Evolutionary conservation across 2,888 invertebrate genomes (phyloP), one percentile per base, ranked within the genome.

Genomic region (Lacanobia wlatinum): DNA sequence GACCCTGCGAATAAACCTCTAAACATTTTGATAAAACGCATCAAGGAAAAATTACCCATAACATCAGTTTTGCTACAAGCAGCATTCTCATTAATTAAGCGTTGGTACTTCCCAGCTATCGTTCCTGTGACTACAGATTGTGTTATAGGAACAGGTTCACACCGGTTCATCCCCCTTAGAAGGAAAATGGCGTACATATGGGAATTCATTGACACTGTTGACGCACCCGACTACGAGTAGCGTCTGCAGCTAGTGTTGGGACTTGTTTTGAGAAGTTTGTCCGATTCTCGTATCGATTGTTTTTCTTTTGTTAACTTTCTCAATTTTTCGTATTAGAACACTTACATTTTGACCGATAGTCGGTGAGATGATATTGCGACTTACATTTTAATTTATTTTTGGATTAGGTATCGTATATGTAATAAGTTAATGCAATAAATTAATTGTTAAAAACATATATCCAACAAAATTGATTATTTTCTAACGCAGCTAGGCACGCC

Each of bases 121-220:
- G n/a, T 56, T 34, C n/a, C 43, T 50, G 50, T 38, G 21, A 23
- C 28, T 60, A 38, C 50, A 58, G 18, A 50, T 38, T 23, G 52
- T 64, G 2, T 67, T 40, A 18, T n/a, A 16, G 12, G 52, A 66
- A 67, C 64, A 40, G 64, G 60, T 73, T 59, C 12, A 21, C n/a
- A 52, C 10, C 38, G 64, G 73, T 75, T 73, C 70, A 55, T 74
- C 56, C 68, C 62, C 58, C 46, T 69, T 21, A 34, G 16, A 34
- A 74, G 67, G 56, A 56, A 72, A 76, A 70, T 40, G 10, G 10
- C 7, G n/a, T 38, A 21, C 7, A 43, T 16, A 43, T 40, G n/a
- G 59, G 61, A 60, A 72, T 66, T 76, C 8, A 68, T 46, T 28
- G 53, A 16, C 10, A 5, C 46, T 52, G 14, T 8, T 72, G 69